Evolutionary conservation across 2,113 vertebrate genomes (phyloP), one percentile per base, ranked within the genome.

Genomic region (Madoqua kirkii): DNA sequence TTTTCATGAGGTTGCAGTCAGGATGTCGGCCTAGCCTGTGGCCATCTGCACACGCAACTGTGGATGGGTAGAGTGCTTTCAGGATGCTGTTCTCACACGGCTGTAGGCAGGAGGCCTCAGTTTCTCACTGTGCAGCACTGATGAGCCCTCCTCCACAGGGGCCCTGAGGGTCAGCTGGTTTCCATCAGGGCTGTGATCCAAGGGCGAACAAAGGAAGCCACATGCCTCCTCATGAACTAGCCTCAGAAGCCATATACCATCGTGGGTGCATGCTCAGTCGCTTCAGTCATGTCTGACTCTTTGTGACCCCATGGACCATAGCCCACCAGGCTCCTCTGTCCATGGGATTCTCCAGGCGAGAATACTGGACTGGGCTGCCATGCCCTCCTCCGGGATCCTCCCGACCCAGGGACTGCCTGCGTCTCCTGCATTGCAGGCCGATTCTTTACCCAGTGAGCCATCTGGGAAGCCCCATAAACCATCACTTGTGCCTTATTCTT

Each of bases 191-290:
- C 59, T 82, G 11, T 27, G 59, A 82, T 13, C 54, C n/a, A n/a
- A 64, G 21, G 43, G 54, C 76, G 15, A 74, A 5, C 5, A 40
- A 87, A 79, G 16, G 25, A 87, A 94, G 50, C 64, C 57, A 55
- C 21, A 4, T 45, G 25, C 10, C 48, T 97, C 91, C 76, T 89
- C 71, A 25, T 45, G 60, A 91, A n/a, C 25, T 45, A 57, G 81
- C 78, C 23, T 79, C 82, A 91, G 89, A 78, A 90, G 45, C 57
- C 43, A 31, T 17, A 40, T 23, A 71, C 67, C n/a, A 40, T 6
- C 0, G 0, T 74, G 67, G 67, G n/a, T 25, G 36, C 0, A 0
- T 13, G 67, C 67, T 40, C 19, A 6, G 10, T 71, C 1, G 0
- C 67, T 40, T 40, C 67, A 71, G n/a, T 40, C 8, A 23, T 36